Base-by-base conservation (phyloP, 2,888 invertebrate species). In the Archips xylosteana region DNA sequence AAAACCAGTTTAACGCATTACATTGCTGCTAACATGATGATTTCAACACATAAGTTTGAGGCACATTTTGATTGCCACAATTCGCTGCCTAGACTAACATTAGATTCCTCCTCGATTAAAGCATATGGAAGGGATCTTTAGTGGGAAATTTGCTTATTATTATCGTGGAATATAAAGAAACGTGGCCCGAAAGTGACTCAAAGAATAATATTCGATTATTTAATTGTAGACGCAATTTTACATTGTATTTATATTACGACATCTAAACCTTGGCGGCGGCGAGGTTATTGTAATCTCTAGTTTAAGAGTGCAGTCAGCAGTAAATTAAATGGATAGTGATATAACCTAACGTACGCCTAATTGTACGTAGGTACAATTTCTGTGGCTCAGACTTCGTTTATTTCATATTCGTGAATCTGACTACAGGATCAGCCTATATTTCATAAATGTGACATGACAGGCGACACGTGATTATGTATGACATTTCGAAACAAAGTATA, bases 51-150 rank as follows among this genome's bases (percentile, higher is more conserved):
- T 36, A 3, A 36, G 36, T 36, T 39, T 39, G 39, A 6, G 4
- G 6, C 5, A 39, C 39, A 39, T 4, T 6, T 5, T 6, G 39
- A 1, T 2, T 51, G 49, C 8, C 54, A 54, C 54, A 15, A 4
- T 23, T 23, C 54, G 54, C 54, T 23, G 54, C 15, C 23, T 5
- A 23, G 54, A 54, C 54, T 47, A 63, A 61, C 32, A 60, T n/a
- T 54, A 51, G 51, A 36, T 65, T 49, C 36, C 32, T 65, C 36
- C 42, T 45, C 12, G 34, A 10, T 64, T 73, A 63, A 73, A 73
- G 59, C 73, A 57, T 42, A 64, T 69, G 68, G 69, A 70, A 73
- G 73, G 67, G 69, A 69, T 61, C 59, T 39, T 69, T 59, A 54
- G 13, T 66, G 36, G 34, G 36, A 63, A 13, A 15, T 32, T 67